A percentile compares a stretch with the other conserved stretches of the same genome.
Conservation (phyloP, 2,113 vertebrate species). For the Scalopus aquaticus region DNA sequence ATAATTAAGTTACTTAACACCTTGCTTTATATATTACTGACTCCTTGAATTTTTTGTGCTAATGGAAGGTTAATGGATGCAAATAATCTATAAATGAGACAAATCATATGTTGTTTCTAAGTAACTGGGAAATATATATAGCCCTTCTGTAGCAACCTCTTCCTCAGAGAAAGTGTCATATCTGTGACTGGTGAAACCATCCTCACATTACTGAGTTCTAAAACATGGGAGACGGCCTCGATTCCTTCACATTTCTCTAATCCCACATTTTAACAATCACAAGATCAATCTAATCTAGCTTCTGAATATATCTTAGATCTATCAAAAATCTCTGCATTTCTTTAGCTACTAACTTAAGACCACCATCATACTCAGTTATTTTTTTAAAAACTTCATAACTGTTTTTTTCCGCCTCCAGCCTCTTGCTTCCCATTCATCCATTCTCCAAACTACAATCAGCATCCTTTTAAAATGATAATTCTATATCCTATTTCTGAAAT, state of each 20-base stretch:
- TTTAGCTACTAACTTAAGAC: neutral
- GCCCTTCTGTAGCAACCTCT: neutral
- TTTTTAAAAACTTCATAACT: neutral
- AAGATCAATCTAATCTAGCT: neutral
- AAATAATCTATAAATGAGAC: neutral
- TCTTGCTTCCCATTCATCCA: neutral
- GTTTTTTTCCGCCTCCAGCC: neutral
- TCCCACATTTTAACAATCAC: neutral
- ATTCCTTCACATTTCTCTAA: neutral
- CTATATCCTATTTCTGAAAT: neutral
- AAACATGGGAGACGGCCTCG: neutral
- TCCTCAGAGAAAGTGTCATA: neutral
- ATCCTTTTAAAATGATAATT: neutral
- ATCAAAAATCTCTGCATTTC: neutral
- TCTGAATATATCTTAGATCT: neutral
- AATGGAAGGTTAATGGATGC: neutral
- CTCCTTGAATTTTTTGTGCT: neutral
- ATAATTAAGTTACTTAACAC: neutral
- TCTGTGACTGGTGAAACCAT: neutral
- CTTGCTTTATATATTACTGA: slow-evolving; percentile 13
- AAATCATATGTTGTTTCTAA: neutral
- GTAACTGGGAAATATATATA: neutral
- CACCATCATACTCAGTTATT: neutral
- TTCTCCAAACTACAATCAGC: neutral
- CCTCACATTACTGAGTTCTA: neutral